Base-by-base conservation (phyloP, 2,888 invertebrate species). In the Amphiduros pacificus region DNA sequence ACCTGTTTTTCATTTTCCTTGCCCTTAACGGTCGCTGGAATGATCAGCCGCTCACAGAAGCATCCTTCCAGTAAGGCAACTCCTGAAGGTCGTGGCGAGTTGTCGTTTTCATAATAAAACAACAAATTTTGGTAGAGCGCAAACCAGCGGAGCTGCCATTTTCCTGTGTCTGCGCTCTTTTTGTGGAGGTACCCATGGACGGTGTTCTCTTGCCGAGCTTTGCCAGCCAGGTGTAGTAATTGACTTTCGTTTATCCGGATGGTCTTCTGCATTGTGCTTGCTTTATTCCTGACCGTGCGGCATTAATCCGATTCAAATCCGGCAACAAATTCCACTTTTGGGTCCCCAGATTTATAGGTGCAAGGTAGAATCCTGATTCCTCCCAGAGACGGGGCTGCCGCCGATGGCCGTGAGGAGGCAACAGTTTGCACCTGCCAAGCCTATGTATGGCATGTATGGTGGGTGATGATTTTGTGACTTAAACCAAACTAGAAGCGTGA, bases 81-180 rank as follows among this genome's bases (percentile, higher is more conserved):
- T 0, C 94, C 94, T 0, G 91, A 91, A 0, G 93, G 93, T 32
- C 90, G 85, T 24, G 87, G 86, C 73, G 89, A 89, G 75, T 88
- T 87, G 77, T 94, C 93, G 56, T 89, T 90, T 78, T 94, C 94
- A 83, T 92, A 94, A 85, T 94, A 94, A 84, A 94, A 94, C 71
- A 94, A 84, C 74, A 94, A 84, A 84, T 94, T 94, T 91, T 94
- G 87, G 40, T 87, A 88, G 65, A 84, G 77, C 58, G 82, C 77
- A 74, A 84, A 84, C 77, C 80, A 84, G 22, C 84, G 71, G 48
- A 81, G 77, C 80, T 93, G 93, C 94, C 94, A 94, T 83, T 92
- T 93, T 69, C 89, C 89, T 74, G 88, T 91, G 79, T 93, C 93
- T 0, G 91, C 89, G 57, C 91, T 91, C 73, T 91, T 86, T 82